Evolutionary conservation across 2,797 vertebrate genomes (phyloP), one percentile per base, ranked within the genome.

Genomic region (Pipistrellus kuhlii): DNA sequence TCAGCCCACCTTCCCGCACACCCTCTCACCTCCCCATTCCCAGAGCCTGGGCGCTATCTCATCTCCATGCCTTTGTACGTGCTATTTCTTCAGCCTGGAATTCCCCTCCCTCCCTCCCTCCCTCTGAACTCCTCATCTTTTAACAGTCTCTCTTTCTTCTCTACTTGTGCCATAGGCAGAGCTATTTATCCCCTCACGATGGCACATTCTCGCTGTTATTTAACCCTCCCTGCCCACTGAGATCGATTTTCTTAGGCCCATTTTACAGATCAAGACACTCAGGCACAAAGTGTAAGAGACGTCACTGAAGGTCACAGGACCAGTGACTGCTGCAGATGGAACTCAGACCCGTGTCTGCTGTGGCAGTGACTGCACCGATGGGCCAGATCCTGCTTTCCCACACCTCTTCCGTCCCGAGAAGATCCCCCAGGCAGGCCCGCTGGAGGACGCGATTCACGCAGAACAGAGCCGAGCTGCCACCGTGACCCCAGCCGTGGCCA

Each of bases 351-450:
- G 48, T 1, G 12, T 41, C 12, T 20, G 53, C 55, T 73, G 46
- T 25, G 23, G 23, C 5, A 18, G 71, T 0, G n/a, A 55, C 2
- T 12, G 1, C n/a, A 41, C 17, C n/a, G 12, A 3, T 0, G 8
- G 48, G 35, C 57, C 80, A 23, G 25, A 21, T 30, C 53, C 44
- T 81, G 32, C 27, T 32, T 35, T 59, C 38, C 35, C 14, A 1
- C 9, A 46, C 48, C 55, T 57, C 57, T 27, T 30, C 14, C 4
- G 0, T 14, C 35, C 23, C 66, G 32, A 71, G 62, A 69, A 44
- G 1, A 15, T 21, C 30, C 69, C 59, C 5, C 9, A 5, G 9
- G 51, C 76, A 62, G 72, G 62, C 51, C 71, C 53, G 30, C 18
- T 35, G 71, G 38, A 81, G 23, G 69, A 25, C 25, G 55, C 46